Base-by-base conservation (phyloP, 2,888 invertebrate genomes). In the Euzophera pinguis region DNA sequence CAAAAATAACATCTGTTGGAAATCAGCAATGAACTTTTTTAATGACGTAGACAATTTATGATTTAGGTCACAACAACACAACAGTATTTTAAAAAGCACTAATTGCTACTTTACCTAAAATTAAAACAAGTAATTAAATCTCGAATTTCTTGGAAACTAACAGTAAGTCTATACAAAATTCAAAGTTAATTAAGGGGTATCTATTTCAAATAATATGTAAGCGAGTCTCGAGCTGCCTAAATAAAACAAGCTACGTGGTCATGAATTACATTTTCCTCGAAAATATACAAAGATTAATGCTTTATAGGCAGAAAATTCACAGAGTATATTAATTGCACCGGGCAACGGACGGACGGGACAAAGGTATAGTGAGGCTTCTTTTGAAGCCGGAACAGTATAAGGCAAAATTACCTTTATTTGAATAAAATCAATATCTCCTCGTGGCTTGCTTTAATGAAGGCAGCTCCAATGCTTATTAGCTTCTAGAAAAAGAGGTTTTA, bases 351-450 rank as follows among this genome's bases (percentile, higher is more conserved):
- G 54, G 62, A 53, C 59, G 57, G 67, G 57, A 84, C 81, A 83
- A 81, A 80, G 78, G 66, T 71, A 59, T 59, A 73, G 65, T 68
- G 66, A 63, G 69, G 71, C 62, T 76, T 78, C 78, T 78, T 82
- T 79, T 72, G 71, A 75, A 71, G 72, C 64, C 67, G 63, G 53
- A n/a, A n/a, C 71, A 68, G 75, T 81, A 77, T 69, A 72, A 73
- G 65, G 69, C 62, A 72, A 75, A 76, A 78, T 77, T 76, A 81
- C 80, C 76, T 79, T 83, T 83, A 81, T 78, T 75, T 77, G 76
- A 80, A 74, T 74, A 77, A 83, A 85, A 85, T 84, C 86, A 81
- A 87, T 86, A 82, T 71, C 61, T 64, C 64, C 67, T 64, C 64
- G 62, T 64, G 64, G 62, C 70, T 71, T 61, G 74, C 72, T 77